A percentile compares a stretch with the other conserved stretches of the same genome.
phyloP scores from a whole-genome alignment of 1,140 invertebrate genomes.

The Pararge aegeria region DNA sequence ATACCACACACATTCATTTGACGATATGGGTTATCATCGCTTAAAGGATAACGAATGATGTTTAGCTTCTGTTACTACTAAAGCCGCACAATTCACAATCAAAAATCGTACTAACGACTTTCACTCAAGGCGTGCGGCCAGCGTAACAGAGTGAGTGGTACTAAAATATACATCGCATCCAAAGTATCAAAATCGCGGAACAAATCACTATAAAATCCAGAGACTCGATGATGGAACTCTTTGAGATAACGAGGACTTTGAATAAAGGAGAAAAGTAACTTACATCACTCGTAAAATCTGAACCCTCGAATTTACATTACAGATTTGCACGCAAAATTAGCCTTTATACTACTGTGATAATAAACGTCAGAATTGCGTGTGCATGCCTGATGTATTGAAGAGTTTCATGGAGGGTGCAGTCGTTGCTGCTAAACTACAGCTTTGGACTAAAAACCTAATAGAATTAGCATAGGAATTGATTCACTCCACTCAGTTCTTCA shows the following conservation, averaged over 20 bases:
- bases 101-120: too few relatives aligned
- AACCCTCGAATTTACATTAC: conserved; percentile 13
- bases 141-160: conserved; percentile 14
- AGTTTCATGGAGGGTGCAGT: conserved; percentile 10
- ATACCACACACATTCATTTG: too few relatives aligned
- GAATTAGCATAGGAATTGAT: conserved; percentile 55
- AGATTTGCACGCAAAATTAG: conserved; percentile 5
- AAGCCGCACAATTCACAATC: too few relatives aligned
- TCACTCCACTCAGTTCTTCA: conserved; percentile 36
- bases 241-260: conserved; percentile 22
- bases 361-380: conserved; percentile 11
- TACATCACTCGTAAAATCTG: conserved; percentile 26
- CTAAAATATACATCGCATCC: conserved; percentile 13
- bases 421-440: conserved; percentile 29
- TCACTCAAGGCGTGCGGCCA: background rate
- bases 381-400: conserved; percentile 11
- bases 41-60: too few relatives aligned
- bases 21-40: too few relatives aligned
- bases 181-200: conserved; percentile 13
- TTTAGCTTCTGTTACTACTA: too few relatives aligned
- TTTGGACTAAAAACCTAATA: conserved; percentile 48
- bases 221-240: conserved; percentile 13
- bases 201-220: conserved; percentile 24
- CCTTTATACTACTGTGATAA: background rate
- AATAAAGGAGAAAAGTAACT: conserved; percentile 22